A percentile compares a stretch with the other conserved stretches of the same genome.
phyloP scores from a whole-genome alignment of 2,797 vertebrate genomes.

The Acanthornis magna region DNA sequence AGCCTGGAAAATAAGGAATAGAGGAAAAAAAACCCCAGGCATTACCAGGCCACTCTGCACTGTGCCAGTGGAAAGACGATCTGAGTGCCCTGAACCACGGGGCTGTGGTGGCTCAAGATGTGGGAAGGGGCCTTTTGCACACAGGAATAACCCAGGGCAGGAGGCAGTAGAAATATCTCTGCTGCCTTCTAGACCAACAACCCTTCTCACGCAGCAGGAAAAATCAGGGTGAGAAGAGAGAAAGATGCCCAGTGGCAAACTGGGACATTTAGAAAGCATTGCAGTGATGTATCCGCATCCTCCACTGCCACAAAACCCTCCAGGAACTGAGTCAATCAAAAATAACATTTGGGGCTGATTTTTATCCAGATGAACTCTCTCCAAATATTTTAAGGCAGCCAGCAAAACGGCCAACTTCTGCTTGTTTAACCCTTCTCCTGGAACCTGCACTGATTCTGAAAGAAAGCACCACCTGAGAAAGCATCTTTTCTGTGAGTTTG shows the following conservation, averaged over 20 bases:
- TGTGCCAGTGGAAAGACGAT: background rate
- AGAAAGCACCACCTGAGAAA: background rate
- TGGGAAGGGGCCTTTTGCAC: background rate
- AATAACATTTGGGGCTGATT: conserved; percentile 27
- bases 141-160: conserved; percentile 10
- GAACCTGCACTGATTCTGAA: background rate
- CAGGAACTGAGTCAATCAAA: conserved; percentile 42
- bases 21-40: background rate
- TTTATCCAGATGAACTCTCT: conserved; percentile 49
- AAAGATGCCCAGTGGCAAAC: conserved; percentile 1
- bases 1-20: background rate
- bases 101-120: background rate
- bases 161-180: background rate
- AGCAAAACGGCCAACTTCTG: background rate
- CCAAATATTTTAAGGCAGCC: conserved; percentile 12
- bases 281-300: background rate
- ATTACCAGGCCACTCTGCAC: background rate
- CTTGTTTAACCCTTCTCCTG: conserved; percentile 18
- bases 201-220: background rate
- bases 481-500: background rate
- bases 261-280: conserved; percentile 29
- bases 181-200: background rate
- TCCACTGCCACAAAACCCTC: background rate
- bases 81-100: background rate
- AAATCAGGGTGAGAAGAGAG: background rate